Percentiles rank a stretch among this genome's conserved stretches.
Conservation (phyloP, 2,113 vertebrate species). For the Myotis brandtii region DNA sequence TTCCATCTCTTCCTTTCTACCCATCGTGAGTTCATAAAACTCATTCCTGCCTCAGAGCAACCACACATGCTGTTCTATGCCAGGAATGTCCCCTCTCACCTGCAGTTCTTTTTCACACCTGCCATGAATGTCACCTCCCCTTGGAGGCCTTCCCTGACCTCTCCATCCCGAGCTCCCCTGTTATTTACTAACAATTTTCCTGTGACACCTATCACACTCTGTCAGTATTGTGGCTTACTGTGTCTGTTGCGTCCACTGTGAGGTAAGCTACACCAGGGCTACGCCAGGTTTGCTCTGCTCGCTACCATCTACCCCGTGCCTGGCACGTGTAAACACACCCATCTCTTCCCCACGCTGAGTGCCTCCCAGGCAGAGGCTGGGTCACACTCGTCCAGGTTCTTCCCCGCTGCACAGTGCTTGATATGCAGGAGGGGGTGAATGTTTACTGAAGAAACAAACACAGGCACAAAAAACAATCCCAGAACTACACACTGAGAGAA, state of each 20-base stretch:
- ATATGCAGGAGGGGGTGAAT: background rate
- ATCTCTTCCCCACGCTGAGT: background rate
- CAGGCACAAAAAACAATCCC: background rate
- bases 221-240: rapidly evolving
- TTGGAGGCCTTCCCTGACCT: background rate
- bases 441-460: constrained; percentile 3
- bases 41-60: background rate
- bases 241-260: background rate
- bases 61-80: background rate
- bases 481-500: background rate
- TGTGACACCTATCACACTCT: background rate
- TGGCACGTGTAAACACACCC: rapidly evolving
- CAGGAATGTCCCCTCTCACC: background rate
- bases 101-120: background rate
- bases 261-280: background rate
- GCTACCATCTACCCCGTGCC: rapidly evolving
- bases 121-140: background rate
- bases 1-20: background rate
- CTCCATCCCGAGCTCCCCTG: background rate
- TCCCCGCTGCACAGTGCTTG: too few relatives aligned
- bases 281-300: background rate
- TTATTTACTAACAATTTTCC: background rate
- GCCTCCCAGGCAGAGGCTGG: background rate
- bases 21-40: background rate
- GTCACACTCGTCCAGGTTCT: background rate